Percentiles rank a stretch among this genome's conserved stretches.
These are phyloP conservation scores for Chrysemys picta DNA, from an alignment of 2,113 vertebrate species.

Conservation along the genomic window DNA sequence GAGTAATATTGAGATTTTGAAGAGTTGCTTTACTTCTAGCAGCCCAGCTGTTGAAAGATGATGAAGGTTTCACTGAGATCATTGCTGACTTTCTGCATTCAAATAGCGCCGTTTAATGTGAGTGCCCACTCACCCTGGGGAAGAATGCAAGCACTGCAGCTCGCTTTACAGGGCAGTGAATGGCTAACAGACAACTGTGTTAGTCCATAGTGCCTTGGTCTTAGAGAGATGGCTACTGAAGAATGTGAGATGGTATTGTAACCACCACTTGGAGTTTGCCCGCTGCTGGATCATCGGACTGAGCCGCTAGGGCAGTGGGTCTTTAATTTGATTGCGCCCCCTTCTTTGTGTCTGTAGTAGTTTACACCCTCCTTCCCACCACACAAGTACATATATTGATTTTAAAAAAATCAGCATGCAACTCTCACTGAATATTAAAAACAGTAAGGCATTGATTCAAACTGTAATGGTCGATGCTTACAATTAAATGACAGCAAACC, in stretches of 20 bases:
- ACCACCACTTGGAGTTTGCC: too few relatives aligned
- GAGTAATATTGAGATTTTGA: slow-evolving; percentile 83
- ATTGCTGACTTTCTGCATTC: background rate
- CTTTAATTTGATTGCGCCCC: too few relatives aligned
- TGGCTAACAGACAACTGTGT: background rate
- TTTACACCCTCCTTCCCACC: too few relatives aligned
- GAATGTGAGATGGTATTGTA: background rate
- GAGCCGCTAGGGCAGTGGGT: too few relatives aligned
- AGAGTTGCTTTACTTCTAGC: slow-evolving; percentile 86
- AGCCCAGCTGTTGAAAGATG: slow-evolving; percentile 82
- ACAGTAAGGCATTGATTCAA: too few relatives aligned
- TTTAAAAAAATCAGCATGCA: too few relatives aligned
- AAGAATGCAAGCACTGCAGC: slow-evolving; percentile 29
- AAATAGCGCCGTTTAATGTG: slow-evolving; percentile 31
- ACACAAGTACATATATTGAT: too few relatives aligned
- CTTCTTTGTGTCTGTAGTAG: too few relatives aligned
- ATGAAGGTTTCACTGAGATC: slow-evolving; percentile 26
- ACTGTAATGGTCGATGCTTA: too few relatives aligned
- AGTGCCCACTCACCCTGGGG: background rate
- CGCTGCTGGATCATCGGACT: too few relatives aligned
- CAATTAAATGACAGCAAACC: too few relatives aligned
- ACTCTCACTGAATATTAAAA: too few relatives aligned
- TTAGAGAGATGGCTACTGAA: background rate
- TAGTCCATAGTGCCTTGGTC: background rate
- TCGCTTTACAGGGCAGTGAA: background rate